phyloP scores from a whole-genome alignment of 2,888 invertebrate species.

The Tipula confusa region DNA sequence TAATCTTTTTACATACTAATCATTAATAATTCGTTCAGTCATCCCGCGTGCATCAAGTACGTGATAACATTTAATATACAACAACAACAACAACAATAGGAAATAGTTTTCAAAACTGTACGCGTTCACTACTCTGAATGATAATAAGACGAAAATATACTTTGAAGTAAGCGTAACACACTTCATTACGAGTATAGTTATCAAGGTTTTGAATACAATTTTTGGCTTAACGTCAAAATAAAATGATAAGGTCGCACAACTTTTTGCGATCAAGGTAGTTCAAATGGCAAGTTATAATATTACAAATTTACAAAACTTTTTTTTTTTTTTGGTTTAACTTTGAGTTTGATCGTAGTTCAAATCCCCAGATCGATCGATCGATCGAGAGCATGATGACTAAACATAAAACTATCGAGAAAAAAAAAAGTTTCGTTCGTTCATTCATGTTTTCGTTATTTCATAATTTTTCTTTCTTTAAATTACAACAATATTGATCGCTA shows the following conservation, averaged over 20 bases:
- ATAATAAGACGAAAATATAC: not conserved
- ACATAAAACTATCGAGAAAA: not conserved
- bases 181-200: not conserved
- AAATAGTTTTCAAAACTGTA: not conserved
- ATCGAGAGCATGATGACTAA: not conserved
- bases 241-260: not conserved
- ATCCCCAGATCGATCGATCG: no score
- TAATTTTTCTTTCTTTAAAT: conserved; percentile 9
- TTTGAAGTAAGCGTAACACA: not conserved
- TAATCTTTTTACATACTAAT: not conserved
- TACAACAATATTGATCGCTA: conserved; percentile 25
- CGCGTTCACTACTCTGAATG: not conserved
- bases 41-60: not conserved
- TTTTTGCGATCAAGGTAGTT: not conserved
- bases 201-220: not conserved
- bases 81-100: not conserved
- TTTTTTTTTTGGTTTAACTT: not conserved
- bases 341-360: not conserved
- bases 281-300: no score
- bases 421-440: not conserved
- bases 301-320: no score
- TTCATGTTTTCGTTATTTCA: conserved; percentile 25
- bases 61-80: not conserved
- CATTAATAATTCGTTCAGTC: not conserved
- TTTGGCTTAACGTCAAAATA: conserved; percentile 5